Base-by-base conservation (phyloP, 2,113 vertebrate genomes). In the Xerus inauris region DNA sequence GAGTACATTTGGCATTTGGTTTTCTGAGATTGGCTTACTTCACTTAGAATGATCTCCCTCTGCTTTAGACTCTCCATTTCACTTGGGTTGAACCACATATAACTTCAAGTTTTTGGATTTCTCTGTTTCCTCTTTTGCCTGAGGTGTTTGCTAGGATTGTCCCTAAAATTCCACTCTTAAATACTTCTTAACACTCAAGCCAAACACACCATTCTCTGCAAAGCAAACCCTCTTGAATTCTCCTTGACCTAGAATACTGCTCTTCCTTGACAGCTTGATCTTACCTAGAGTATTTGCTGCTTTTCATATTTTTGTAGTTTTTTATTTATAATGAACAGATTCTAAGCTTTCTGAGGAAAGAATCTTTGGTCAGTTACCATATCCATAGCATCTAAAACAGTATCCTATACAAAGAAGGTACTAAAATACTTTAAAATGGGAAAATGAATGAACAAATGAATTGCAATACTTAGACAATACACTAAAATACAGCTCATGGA, bases 281-380 rank as follows among this genome's bases (percentile, higher is more conserved):
- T 59, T 79, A 45, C 19, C 87, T 84, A 69, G 79, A 65, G 13
- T 57, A 5, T 51, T 47, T 35, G 22, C 47, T 62, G 12, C 5
- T 88, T 89, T 89, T 54, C 89, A 86, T 51, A 71, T 72, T 71
- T 35, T 83, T 83, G 35, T n/a, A 49, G n/a, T 49, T 92, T 86
- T 80, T 76, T 71, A 94, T 75, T 90, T 92, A 79, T 3, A 87
- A 12, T 62, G 62, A 93, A 89, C 3, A 92, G 54, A 59, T 24
- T 69, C 10, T 82, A 77, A 42, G 4, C 45, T 89, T 94, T 94
- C 67, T 92, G 71, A 89, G 49, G 49, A 93, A 94, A 91, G 90
- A 86, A 13, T 72, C 59, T 72, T 80, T 42, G 38, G 69, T 76
- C 42, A 81, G 19, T 47, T 19, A 28, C 76, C 35, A 67, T 49